Base-by-base conservation (phyloP, 2,888 invertebrate species). In the Gandaritis pyraliata region DNA sequence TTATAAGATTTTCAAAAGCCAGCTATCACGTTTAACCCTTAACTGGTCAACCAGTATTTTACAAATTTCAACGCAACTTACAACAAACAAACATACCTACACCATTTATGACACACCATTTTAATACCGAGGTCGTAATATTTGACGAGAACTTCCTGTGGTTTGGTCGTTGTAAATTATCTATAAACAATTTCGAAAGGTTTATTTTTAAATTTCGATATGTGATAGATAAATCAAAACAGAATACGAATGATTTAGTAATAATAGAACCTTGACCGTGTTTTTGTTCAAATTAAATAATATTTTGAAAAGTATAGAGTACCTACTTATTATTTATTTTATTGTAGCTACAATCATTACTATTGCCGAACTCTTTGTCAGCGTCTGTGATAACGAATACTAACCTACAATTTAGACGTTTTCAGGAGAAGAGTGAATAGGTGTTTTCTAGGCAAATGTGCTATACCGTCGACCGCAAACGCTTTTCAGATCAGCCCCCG, bases 61-160 rank as follows among this genome's bases (percentile, higher is more conserved):
- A 23, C 23, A 8, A 33, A 77, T 75, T 74, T 79, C 80, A 80
- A 64, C n/a, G n/a, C 61, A 65, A 61, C 61, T 62, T 52, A 61
- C 58, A 65, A 70, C 69, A 69, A 67, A 23, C n/a, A n/a, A n/a
- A n/a, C n/a, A n/a, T n/a, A n/a, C n/a, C n/a, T 23, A 23, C 23
- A 67, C 62, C 64, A 55, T 67, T 67, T 69, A 69, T 54, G 65
- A 64, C 64, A 65, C 62, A 64, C 58, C 65, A 62, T 68, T 70
- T 69, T 65, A 70, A 47, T 62, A 61, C 68, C 63, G 61, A 59
- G 59, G 64, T 63, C 65, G 66, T 68, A 65, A 70, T 48, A 48
- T 68, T 69, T 70, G 68, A 66, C 70, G 64, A 61, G 58, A 66
- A 66, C 70, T 70, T 70, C 70, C 70, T 68, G 67, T 66, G 69